phyloP scores from a whole-genome alignment of 2,888 invertebrate species.

The Drosophila ezoana region DNA sequence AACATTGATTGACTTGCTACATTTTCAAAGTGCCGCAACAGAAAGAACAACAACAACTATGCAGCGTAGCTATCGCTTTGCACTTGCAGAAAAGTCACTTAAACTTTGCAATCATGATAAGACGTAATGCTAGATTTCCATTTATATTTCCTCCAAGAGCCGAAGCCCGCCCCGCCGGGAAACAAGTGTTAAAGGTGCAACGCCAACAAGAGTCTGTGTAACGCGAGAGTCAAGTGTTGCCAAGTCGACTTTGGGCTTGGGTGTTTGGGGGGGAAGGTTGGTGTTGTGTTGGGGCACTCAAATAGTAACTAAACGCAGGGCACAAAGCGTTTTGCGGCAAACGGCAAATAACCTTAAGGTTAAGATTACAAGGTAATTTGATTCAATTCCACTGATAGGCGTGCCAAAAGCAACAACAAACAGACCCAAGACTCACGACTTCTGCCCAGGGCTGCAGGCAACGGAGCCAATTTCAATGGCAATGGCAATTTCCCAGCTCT shows the following conservation, averaged over 20 bases:
- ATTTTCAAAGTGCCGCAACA: constrained; percentile 51
- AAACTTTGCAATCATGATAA: constrained; percentile 83
- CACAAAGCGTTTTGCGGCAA: constrained; percentile 73
- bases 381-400: constrained; percentile 85
- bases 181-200: constrained; percentile 74
- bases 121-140: constrained; percentile 82
- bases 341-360: constrained; percentile 84
- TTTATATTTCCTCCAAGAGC: constrained; percentile 63
- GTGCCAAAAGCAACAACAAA: constrained; percentile 69
- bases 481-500: constrained; percentile 61
- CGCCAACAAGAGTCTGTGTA: constrained; percentile 25
- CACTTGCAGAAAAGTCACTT: constrained; percentile 81
- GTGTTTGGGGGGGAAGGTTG: not conserved
- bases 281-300: constrained; percentile 37
- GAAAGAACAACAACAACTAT: constrained; percentile 25
- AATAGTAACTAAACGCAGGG: constrained; percentile 77
- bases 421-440: constrained; percentile 16
- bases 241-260: constrained; percentile 16
- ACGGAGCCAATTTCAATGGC: constrained; percentile 60
- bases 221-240: constrained; percentile 54
- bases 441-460: constrained; percentile 17
- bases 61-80: constrained; percentile 55
- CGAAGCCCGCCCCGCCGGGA: not conserved
- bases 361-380: constrained; percentile 85
- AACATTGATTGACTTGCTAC: constrained; percentile 71